Conservation (phyloP, 2,888 invertebrate species). For the Hypsopygia costalis region DNA sequence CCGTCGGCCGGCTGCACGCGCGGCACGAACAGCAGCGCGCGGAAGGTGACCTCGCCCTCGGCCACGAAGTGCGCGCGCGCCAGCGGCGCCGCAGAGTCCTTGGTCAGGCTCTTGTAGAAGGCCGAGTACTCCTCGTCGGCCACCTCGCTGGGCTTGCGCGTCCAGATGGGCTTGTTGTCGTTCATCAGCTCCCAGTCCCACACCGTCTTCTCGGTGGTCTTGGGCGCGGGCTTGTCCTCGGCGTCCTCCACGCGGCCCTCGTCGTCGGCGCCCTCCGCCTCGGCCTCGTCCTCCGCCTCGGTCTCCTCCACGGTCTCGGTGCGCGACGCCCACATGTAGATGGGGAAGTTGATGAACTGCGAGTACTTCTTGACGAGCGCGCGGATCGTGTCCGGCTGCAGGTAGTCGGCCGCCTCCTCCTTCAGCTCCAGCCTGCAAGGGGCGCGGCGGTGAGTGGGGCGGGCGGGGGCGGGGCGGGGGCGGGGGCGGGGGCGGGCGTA, state of each 20-base stretch:
- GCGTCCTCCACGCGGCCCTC: slow-evolving; percentile 84
- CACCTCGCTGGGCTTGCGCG: slow-evolving; percentile 92
- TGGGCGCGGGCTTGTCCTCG: slow-evolving; percentile 82
- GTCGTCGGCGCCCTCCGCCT: slow-evolving; percentile 30
- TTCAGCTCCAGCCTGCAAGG: slow-evolving; percentile 90
- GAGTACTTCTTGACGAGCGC: slow-evolving; percentile 98
- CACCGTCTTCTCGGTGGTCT: slow-evolving; percentile 96
- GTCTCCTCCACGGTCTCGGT: slow-evolving; percentile 33
- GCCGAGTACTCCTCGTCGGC: slow-evolving; percentile 93
- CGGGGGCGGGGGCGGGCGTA: slow-evolving; percentile 7
- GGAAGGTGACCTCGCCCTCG: slow-evolving; percentile 99
- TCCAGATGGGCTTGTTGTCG: slow-evolving; percentile 99
- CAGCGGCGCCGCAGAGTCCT: slow-evolving; percentile 91
- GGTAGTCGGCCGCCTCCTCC: slow-evolving; percentile 97
- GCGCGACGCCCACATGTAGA: slow-evolving; percentile 93
- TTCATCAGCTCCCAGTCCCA: slow-evolving; percentile 99
- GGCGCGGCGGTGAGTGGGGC: background rate
- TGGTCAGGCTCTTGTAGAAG: slow-evolving; percentile 97
- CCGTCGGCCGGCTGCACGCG: slow-evolving; percentile 94
- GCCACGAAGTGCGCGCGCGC: slow-evolving; percentile 94
- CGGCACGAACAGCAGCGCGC: slow-evolving; percentile 96
- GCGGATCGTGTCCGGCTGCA: slow-evolving; percentile 95
- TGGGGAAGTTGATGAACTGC: slow-evolving; percentile 99
- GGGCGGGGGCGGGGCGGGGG: slow-evolving; percentile 24
- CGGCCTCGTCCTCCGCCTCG: slow-evolving; percentile 20